These are phyloP conservation scores for Lithosia quadra DNA, from an alignment of 2,888 invertebrate genomes.

Conservation along the genomic window DNA sequence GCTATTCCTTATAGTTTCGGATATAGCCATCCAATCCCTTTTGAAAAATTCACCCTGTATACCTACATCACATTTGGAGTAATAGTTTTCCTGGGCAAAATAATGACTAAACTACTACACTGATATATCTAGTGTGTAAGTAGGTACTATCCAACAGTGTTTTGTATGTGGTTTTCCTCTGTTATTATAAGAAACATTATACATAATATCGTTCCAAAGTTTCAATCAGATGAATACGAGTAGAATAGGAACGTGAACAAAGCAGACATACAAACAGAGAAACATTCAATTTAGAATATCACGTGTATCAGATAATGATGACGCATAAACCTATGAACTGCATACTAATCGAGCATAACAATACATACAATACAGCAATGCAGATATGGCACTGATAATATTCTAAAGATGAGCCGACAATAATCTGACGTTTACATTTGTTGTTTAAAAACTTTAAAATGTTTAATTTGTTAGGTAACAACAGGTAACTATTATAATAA, in stretches of 20 bases:
- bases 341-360: slow-evolving; percentile 26
- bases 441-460: background rate
- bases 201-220: background rate
- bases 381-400: background rate
- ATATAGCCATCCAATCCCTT: no score
- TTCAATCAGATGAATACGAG: background rate
- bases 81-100: background rate
- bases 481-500: background rate
- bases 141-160: slow-evolving; percentile 3
- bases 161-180: slow-evolving; percentile 9
- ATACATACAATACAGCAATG: slow-evolving; percentile 4
- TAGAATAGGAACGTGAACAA: no score
- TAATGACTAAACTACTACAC: background rate
- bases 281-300: background rate
- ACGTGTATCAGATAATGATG: slow-evolving; percentile 7
- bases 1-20: no score
- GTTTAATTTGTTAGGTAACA: background rate
- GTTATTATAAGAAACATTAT: background rate
- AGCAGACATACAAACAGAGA: no score
- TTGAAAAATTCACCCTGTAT: no score
- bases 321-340: slow-evolving; percentile 10
- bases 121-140: slow-evolving; percentile 14
- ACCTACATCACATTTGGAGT: background rate
- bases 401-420: slow-evolving; percentile 5
- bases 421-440: background rate